These are phyloP conservation scores for Armadillidium nasatum DNA, from an alignment of 1,140 invertebrate species.

Conservation along the genomic window DNA sequence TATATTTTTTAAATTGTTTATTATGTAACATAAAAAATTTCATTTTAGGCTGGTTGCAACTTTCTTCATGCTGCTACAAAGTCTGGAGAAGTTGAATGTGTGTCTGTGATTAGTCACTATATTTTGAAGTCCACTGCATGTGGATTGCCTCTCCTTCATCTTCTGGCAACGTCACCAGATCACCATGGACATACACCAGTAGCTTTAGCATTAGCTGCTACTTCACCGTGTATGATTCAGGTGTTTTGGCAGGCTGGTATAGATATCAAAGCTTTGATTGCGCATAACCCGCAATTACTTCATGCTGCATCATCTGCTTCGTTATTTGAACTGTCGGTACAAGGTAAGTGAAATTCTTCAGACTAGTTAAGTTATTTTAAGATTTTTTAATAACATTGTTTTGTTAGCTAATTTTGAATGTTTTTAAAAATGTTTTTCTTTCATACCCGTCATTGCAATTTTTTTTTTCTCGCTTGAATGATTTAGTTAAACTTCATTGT, in stretches of 20 bases:
- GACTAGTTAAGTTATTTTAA: no score
- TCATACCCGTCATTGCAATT: no score
- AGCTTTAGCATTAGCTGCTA: constrained; percentile 26
- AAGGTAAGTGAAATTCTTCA: neutral
- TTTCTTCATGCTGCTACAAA: constrained; percentile 39
- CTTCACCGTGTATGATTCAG: neutral
- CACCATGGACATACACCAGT: constrained; percentile 30
- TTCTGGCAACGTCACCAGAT: constrained; percentile 34
- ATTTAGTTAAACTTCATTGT: no score
- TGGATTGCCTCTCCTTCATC: constrained; percentile 29
- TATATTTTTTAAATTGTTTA: no score
- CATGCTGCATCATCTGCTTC: neutral
- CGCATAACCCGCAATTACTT: neutral
- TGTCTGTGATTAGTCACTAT: constrained; percentile 32
- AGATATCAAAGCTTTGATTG: neutral
- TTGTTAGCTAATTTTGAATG: no score
- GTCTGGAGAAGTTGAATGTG: constrained; percentile 35
- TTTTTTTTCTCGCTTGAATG: no score
- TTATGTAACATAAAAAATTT: neutral
- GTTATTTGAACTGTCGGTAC: neutral
- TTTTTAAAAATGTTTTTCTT: no score
- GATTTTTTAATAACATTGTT: no score
- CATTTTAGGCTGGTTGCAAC: constrained; percentile 39
- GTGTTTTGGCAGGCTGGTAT: neutral
- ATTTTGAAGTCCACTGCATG: constrained; percentile 20